Base-by-base conservation (phyloP, 1,140 invertebrate species). In the Palaemon carinicauda region DNA sequence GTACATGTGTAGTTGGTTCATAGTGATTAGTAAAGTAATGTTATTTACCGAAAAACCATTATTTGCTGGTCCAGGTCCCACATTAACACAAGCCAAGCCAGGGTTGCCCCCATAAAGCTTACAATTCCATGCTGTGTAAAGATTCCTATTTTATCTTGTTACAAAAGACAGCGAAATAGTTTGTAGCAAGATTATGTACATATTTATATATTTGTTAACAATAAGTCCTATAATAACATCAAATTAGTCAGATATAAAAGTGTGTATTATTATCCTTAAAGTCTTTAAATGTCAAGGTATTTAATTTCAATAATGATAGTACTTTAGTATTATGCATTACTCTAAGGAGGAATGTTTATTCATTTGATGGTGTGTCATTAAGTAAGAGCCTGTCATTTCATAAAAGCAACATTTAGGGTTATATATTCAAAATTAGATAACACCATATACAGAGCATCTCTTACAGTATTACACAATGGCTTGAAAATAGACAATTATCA, bases 131-230 rank as follows among this genome's bases (percentile, higher is more conserved):
- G 85, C 80, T 82, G 79, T 81, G 85, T 82, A 87, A 87, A 87
- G 85, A 82, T 81, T 82, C 85, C 85, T 87, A 87, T 81, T 81
- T 69, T 74, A 87, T 87, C 85, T 87, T 87, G 85, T 87, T 87
- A 87, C 85, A 82, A 81, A 87, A 87, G 85, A 87, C 85, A 87
- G 80, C 73, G 71, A 87, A 87, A 87, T 87, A 87, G 85, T 87
- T 87, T 87, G 85, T 87, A 87, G 85, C 85, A 87, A 87, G 85
- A 87, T 87, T 87, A 65, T 87, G 85, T 87, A 87, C 85, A 87
- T 87, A 87, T 87, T 87, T 87, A 87, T 87, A 87, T 87, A 87
- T 87, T 87, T 87, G 85, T 87, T 87, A 87, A 87, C 79, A 87
- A 81, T 87, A 87, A 87, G 85, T 87, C 79, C 79, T 87, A 77